Percentiles rank a stretch among this genome's conserved stretches.
phyloP scores from a whole-genome alignment of 2,797 vertebrate genomes.

The Clarias laeviceps region DNA sequence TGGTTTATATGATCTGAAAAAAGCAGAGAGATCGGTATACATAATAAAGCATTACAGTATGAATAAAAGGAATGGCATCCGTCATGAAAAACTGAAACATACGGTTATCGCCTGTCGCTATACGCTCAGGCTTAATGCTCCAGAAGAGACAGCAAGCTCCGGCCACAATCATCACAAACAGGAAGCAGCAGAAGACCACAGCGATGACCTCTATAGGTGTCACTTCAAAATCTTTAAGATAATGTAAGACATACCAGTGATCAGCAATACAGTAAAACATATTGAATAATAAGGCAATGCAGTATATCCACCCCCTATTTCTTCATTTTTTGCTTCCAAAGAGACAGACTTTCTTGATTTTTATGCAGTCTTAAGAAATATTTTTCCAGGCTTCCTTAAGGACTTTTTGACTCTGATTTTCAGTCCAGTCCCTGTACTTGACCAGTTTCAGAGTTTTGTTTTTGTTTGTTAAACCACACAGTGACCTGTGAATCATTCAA shows the following conservation, averaged over 20 bases:
- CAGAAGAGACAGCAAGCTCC: conserved; percentile 54
- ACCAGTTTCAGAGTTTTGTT: too few relatives aligned
- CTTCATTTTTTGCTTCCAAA: too few relatives aligned
- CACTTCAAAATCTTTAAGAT: conserved; percentile 50
- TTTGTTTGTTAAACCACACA: too few relatives aligned
- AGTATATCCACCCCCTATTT: too few relatives aligned
- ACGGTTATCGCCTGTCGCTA: not conserved
- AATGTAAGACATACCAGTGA: not conserved
- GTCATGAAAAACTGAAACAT: not conserved
- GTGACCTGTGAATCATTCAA: too few relatives aligned
- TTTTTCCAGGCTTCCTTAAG: too few relatives aligned
- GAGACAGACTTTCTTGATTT: not conserved
- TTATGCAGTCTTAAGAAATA: too few relatives aligned
- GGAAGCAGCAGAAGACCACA: conserved; percentile 68
- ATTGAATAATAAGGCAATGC: not conserved
- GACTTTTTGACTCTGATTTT: too few relatives aligned
- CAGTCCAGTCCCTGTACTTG: too few relatives aligned
- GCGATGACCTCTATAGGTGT: conserved; percentile 58
- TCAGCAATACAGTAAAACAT: not conserved
- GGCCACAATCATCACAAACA: conserved; percentile 61
- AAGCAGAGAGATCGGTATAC: not conserved
- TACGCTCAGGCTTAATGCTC: conserved; percentile 39
- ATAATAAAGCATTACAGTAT: not conserved
- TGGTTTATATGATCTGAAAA: not conserved
- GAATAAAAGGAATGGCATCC: not conserved